Conservation (phyloP, 2,113 vertebrate species). For the Aramus guarauna region DNA sequence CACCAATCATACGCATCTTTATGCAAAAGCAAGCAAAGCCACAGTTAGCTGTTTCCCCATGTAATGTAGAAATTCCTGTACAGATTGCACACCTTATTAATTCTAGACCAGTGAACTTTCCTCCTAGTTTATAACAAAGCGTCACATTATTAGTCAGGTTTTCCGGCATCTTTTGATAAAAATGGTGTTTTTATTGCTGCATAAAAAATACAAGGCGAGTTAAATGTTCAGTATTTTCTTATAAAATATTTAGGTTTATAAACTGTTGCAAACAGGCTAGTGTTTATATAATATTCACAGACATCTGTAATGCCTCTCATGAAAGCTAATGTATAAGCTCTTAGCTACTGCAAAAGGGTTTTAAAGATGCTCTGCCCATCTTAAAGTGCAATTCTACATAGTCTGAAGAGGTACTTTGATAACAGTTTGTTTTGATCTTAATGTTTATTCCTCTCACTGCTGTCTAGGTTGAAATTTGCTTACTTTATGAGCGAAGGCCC, state of each 20-base stretch:
- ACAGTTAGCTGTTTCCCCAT: neutral
- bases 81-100: conserved; percentile 17
- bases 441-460: conserved; percentile 45
- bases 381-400: conserved; percentile 34
- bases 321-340: conserved; percentile 63
- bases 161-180: conserved; percentile 47
- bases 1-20: neutral
- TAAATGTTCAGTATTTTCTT: conserved; percentile 65
- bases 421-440: conserved; percentile 49
- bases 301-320: conserved; percentile 61
- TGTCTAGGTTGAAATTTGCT: conserved; percentile 36
- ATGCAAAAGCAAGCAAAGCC: neutral
- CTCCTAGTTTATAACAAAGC: conserved; percentile 13
- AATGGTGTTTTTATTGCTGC: conserved; percentile 37
- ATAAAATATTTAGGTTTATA: conserved; percentile 71
- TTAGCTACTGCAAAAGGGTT: conserved; percentile 52
- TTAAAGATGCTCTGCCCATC: conserved; percentile 50
- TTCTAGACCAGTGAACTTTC: conserved; percentile 8
- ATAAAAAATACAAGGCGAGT: conserved; percentile 52
- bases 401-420: conserved; percentile 38
- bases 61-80: neutral
- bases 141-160: conserved; percentile 23
- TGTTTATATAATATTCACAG: conserved; percentile 68
- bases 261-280: conserved; percentile 60
- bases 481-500: conserved; percentile 9